These are phyloP conservation scores for Lymantria monacha DNA, from an alignment of 2,888 invertebrate species.

Conservation along the genomic window DNA sequence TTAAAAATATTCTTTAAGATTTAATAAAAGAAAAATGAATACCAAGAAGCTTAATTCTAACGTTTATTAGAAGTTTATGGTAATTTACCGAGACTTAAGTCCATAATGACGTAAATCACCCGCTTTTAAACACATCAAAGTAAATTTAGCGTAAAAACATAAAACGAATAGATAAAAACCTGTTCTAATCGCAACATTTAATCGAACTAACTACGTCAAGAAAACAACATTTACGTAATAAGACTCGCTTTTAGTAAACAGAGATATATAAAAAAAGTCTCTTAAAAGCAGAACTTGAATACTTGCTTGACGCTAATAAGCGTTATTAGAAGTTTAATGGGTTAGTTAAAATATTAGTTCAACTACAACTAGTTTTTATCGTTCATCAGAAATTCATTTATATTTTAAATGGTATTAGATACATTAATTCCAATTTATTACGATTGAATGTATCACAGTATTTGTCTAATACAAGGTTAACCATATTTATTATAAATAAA, in stretches of 20 bases:
- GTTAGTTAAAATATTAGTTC: conserved; percentile 6
- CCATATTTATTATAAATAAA: too few relatives aligned
- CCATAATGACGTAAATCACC: neutral
- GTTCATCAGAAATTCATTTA: conserved; percentile 3
- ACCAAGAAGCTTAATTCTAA: neutral
- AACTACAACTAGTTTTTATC: conserved; percentile 4
- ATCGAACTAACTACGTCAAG: conserved; percentile 1
- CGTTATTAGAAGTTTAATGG: conserved; percentile 14
- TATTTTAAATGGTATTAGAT: neutral
- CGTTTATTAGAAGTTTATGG: neutral
- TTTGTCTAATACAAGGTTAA: too few relatives aligned
- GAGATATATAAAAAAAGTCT: conserved; percentile 3
- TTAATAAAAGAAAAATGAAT: neutral
- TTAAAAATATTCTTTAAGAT: neutral
- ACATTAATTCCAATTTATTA: neutral
- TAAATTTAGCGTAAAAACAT: neutral
- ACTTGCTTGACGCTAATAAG: conserved; percentile 16
- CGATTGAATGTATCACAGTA: neutral
- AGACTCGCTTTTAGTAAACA: neutral
- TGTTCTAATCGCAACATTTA: neutral
- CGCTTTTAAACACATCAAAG: neutral
- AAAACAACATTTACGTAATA: conserved; percentile 6
- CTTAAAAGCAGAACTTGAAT: conserved; percentile 16
- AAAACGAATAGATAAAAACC: neutral
- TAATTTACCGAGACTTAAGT: neutral